A percentile compares a stretch with the other conserved stretches of the same genome.
Evolutionary conservation across 1,140 invertebrate genomes (phyloP).

Genomic region (Coboldia fuscipes): DNA sequence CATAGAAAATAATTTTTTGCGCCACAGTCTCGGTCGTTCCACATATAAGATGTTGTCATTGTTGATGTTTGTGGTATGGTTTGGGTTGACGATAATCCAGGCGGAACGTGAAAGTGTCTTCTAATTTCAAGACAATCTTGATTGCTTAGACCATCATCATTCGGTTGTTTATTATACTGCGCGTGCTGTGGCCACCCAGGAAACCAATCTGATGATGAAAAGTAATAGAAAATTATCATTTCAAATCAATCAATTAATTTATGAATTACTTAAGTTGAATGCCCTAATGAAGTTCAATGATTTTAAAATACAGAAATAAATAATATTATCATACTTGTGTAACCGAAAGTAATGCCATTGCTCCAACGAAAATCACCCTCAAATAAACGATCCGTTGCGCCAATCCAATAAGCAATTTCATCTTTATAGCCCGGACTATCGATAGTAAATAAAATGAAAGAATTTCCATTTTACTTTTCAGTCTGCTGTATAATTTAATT

Average conservation of each 20-base stretch:
- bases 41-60: conserved; percentile 33
- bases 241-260: no score
- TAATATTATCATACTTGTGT: conserved; percentile 36
- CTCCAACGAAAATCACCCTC: conserved; percentile 60
- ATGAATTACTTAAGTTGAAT: no score
- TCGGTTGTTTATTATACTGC: conserved; percentile 46
- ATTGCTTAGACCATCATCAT: conserved; percentile 52
- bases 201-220: conserved; percentile 62
- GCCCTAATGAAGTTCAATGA: not conserved
- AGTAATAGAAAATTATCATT: no score
- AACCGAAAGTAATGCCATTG: conserved; percentile 44
- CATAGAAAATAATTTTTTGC: conserved; percentile 50
- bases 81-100: conserved; percentile 7
- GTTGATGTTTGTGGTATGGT: conserved; percentile 8
- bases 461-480: not conserved
- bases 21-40: conserved; percentile 54
- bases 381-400: conserved; percentile 42
- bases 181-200: conserved; percentile 40
- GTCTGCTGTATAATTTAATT: not conserved
- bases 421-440: conserved; percentile 34
- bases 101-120: conserved; percentile 31
- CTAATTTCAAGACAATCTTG: conserved; percentile 61
- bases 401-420: conserved; percentile 51
- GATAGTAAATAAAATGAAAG: not conserved
- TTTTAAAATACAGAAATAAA: not conserved